Base-by-base conservation (phyloP, 2,113 vertebrate genomes). In the Phainopepla nitens region DNA sequence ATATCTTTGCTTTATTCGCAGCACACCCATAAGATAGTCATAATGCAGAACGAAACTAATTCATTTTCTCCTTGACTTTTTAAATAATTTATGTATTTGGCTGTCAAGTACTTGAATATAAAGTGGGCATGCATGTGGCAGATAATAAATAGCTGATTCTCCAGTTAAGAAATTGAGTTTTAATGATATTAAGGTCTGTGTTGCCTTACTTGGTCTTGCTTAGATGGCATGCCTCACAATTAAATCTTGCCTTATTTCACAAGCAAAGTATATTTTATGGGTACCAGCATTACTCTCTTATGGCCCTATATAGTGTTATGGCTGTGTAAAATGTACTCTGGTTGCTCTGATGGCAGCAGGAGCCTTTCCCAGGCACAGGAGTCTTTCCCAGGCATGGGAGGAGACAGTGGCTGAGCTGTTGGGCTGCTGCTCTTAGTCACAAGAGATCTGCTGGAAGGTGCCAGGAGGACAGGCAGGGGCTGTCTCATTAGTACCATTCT, bases 91-190 rank as follows among this genome's bases (percentile, higher is more conserved):
- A 66, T 88, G 4, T 80, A 75, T 89, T 93, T 90, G 89, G 33
- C 91, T 91, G 77, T 93, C 92, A 91, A 65, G 72, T 94, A 82
- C 92, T 94, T 93, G 83, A 93, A 97, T 97, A 86, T 92, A 73
- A 94, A 91, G 41, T 96, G 80, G 41, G 68, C 57, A 69, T 71
- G 22, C 41, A 72, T 92, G 93, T 7, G 9, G 47, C 49, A 94
- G 86, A 88, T 95, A 93, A 87, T 84, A 93, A 96, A 92, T 56
- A 94, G 64, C 44, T 56, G 64, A 8, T 80, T 89, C 81, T 87
- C 91, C 85, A 92, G 82, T 90, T 90, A 96, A 97, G 87, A 76
- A 77, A 79, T 71, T 28, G 75, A 85, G 27, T 83, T 97, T 96
- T 93, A 84, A 91, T 89, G 69, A 25, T 58, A 47, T 54, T 73